Percentiles rank a stretch among this genome's conserved stretches.
phyloP scores from a whole-genome alignment of 35 echinoderm and acorn worm species.

The Strongylocentrotus purpuratus region DNA sequence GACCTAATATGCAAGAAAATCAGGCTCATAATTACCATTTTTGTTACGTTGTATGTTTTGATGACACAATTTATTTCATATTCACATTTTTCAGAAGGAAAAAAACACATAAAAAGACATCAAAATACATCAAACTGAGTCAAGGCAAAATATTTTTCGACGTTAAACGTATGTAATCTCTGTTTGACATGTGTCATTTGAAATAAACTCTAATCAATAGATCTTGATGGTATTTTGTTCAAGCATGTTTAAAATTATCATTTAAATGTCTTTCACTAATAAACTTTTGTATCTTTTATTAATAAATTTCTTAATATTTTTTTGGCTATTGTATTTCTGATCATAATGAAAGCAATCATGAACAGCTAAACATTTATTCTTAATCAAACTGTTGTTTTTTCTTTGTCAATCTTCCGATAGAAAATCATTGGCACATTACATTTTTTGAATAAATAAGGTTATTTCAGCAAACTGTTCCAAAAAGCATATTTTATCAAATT shows the following conservation, averaged over 20 bases:
- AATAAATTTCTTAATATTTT: too few species aligned
- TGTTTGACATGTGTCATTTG: background rate
- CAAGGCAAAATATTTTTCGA: background rate
- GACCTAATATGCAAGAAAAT: background rate
- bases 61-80: conserved; percentile 11
- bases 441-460: background rate
- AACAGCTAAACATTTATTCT: background rate
- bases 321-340: background rate
- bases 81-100: conserved; percentile 11
- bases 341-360: background rate
- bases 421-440: background rate
- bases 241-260: too few species aligned
- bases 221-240: too few species aligned
- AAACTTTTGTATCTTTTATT: too few species aligned
- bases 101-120: conserved; percentile 13
- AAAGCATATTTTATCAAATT: background rate
- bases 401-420: background rate
- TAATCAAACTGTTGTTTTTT: background rate
- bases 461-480: background rate
- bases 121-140: background rate
- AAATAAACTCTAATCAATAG: too few species aligned
- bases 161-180: background rate
- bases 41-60: background rate
- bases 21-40: background rate
- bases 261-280: too few species aligned